phyloP scores from a whole-genome alignment of 2,888 invertebrate genomes.

The Pachymerium ferrugineum region DNA sequence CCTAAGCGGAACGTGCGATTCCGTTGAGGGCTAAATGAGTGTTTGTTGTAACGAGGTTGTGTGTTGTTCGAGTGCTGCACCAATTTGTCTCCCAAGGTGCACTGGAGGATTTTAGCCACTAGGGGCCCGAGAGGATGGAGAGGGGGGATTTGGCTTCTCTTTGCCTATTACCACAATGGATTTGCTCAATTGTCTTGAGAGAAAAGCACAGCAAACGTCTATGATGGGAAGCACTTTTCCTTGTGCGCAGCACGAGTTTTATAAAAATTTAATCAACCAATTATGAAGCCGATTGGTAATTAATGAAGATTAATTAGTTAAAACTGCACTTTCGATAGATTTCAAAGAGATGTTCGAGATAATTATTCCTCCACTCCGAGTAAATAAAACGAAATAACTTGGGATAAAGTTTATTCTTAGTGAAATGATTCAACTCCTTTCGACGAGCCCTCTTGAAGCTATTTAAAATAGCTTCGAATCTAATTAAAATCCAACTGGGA shows the following conservation, averaged over 20 bases:
- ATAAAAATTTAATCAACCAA: slow-evolving; percentile 19
- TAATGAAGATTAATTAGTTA: neutral
- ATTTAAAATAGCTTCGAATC: no score
- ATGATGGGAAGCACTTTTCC: neutral
- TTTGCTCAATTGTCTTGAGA: slow-evolving; percentile 14
- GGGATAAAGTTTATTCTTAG: no score
- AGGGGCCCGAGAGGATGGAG: slow-evolving; percentile 15
- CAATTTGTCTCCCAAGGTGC: slow-evolving; percentile 25
- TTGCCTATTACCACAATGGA: slow-evolving; percentile 27
- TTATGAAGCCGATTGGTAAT: neutral
- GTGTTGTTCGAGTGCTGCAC: slow-evolving; percentile 20
- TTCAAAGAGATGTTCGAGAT: no score
- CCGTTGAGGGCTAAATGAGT: slow-evolving; percentile 12
- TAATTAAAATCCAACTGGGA: no score
- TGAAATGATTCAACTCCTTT: no score
- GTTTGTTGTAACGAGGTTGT: neutral
- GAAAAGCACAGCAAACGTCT: slow-evolving; percentile 19
- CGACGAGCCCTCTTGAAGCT: neutral
- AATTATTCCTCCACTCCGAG: neutral
- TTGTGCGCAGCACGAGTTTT: neutral
- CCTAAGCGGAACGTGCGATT: neutral
- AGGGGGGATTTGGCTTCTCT: slow-evolving; percentile 19
- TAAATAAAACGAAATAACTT: no score
- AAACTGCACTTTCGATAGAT: neutral
- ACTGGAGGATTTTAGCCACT: slow-evolving; percentile 27